Percentiles rank a stretch among this genome's conserved stretches.
These are phyloP conservation scores for Hyppa rectilinea DNA, from an alignment of 2,888 invertebrate species.

Conservation along the genomic window DNA sequence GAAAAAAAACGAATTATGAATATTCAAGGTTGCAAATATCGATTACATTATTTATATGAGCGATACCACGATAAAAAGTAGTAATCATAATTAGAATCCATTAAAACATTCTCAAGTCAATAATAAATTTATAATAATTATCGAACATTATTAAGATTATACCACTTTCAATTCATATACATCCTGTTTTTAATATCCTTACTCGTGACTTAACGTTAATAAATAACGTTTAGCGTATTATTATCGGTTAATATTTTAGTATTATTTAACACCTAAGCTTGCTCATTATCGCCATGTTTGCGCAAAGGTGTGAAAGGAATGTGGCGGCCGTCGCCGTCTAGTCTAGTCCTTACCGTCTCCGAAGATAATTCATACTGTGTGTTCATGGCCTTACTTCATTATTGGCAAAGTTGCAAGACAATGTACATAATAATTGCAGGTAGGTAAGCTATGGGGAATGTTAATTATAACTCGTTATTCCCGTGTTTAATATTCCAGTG, in stretches of 20 bases:
- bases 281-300: slow-evolving; percentile 46
- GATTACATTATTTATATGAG: not conserved
- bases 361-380: slow-evolving; percentile 46
- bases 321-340: slow-evolving; percentile 45
- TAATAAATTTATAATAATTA: slow-evolving; percentile 31
- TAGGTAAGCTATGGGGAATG: slow-evolving; percentile 17
- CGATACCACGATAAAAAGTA: not conserved
- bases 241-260: slow-evolving; percentile 44
- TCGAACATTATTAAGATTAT: slow-evolving; percentile 6
- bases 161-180: slow-evolving; percentile 16
- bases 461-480: slow-evolving; percentile 12
- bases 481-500: no score
- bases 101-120: slow-evolving; percentile 12
- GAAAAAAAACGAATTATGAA: no score
- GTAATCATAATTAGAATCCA: not conserved
- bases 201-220: slow-evolving; percentile 47
- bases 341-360: slow-evolving; percentile 45
- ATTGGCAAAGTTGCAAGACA: slow-evolving; percentile 44
- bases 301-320: slow-evolving; percentile 59
- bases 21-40: not conserved
- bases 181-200: slow-evolving; percentile 53
- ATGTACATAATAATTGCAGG: slow-evolving; percentile 31
- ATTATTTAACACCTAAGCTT: slow-evolving; percentile 57
- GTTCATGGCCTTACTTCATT: slow-evolving; percentile 34
- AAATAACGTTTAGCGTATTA: slow-evolving; percentile 54